Evolutionary conservation across 2,113 vertebrate species (phyloP), one percentile per base, ranked within the genome.

Genomic region (Orycteropus afer): DNA sequence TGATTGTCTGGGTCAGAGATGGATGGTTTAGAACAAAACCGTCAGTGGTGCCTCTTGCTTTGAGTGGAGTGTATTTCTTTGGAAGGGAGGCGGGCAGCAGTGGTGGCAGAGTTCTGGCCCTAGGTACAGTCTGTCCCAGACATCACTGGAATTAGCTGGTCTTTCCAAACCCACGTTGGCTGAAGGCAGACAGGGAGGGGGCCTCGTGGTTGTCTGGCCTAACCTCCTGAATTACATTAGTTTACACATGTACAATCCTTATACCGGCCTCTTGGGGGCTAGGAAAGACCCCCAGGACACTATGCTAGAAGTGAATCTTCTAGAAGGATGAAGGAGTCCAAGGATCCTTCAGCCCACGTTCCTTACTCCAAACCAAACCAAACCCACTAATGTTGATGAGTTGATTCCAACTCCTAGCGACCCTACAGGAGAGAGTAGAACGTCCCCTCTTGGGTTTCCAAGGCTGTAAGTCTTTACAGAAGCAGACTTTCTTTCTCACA

Each of bases 201-300:
- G 27, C 55, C 45, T 4, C 1, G 0, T 4, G 34, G 13, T 32
- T 1, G 0, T 10, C 34, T 0, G 0, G 2, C 8, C 12, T 42
- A 17, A 17, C 40, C 61, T 67, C 27, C 4, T 15, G 4, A n/a
- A 49, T 6, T 51, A 7, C 34, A 17, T 14, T 5, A 49, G 14
- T 25, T 57, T 57, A n/a, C 29, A 47, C 3, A 0, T 29, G 65
- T 63, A 37, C 25, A 55, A 67, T 17, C 67, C 40, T 84, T 20
- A 29, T 12, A 11, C 47, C 47, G 25, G 47, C 15, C 65, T 65
- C 20, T 12, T 3, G 3, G 32, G 23, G 5, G 57, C 9, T 89
- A 32, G 14, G 76, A 47, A 67, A 45, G 34, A 86, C 17, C 65
- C 47, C 63, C 34, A 27, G 7, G 37, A 7, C 65, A 15, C 40